Base-by-base conservation (phyloP, 53 echinoderm and acorn worm genomes). In the Pentamera pediparva region DNA sequence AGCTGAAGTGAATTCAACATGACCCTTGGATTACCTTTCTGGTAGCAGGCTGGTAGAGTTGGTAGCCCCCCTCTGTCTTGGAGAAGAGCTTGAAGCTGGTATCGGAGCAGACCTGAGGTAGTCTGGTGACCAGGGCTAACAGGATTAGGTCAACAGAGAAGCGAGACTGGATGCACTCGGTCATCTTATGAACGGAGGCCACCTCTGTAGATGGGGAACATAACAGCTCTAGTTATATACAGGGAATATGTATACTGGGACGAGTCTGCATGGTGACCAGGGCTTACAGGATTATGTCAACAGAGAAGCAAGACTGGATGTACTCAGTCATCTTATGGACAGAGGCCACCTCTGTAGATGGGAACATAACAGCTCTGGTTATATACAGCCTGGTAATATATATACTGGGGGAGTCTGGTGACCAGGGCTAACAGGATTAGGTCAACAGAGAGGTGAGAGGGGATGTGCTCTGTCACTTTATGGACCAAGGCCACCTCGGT, bases 401-500 rank as follows among this genome's bases (percentile, higher is more conserved):
- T n/a, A n/a, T n/a, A n/a, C 24, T 76, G 61, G 3, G 75, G 83
- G 11, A 89, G 51, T 55, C 81, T 89, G 20, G 65, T 77, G 21
- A 91, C 35, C 4, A 96, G 57, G 40, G 92, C 91, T 11, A 74
- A 78, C 4, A 96, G 75, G 15, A 88, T 78, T 3, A 70, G 74
- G n/a, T 79, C 82, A 10, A 96, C 76, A 19, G 88, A 85, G 63
- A 88, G 88, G 12, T 83, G 76, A 28, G 83, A 65, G 37, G 76
- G 80, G 2, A 96, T 74, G 18, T 78, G 47, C 22, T 70, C 81
- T 17, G 85, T 83, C 32, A 87, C 22, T 26, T 83, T 84, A 37
- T 86, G 86, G 29, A 96, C 79, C 19, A 91, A 82, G 9, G 88
- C 82, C 2, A 87, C 77, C 37, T 82, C 92, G 89, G 83, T 0